Percentiles rank a stretch among this genome's conserved stretches.
Conservation (phyloP, 2,888 invertebrate genomes). For the Leptinotarsa juncta region DNA sequence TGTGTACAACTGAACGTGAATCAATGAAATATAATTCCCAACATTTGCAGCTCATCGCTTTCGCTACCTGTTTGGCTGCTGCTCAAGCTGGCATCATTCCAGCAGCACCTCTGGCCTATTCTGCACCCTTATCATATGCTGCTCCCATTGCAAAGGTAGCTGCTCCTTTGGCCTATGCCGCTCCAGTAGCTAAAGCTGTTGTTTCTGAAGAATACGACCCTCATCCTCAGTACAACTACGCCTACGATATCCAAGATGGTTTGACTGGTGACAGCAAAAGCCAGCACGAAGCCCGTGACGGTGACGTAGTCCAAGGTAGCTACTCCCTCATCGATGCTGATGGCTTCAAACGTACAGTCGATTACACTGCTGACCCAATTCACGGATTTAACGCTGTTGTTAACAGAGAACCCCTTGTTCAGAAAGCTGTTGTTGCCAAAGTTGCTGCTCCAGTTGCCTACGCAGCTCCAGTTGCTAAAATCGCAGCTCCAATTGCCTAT, state of each 20-base stretch:
- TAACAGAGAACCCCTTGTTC: no score
- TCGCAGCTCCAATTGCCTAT: no score
- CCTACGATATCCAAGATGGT: constrained; percentile 71
- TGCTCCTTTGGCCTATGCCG: constrained; percentile 44
- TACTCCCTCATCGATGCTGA: no score
- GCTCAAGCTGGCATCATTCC: constrained; percentile 61
- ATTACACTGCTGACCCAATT: no score
- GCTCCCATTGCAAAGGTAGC: constrained; percentile 38
- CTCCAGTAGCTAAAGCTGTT: constrained; percentile 45
- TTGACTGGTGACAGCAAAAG: constrained; percentile 71
- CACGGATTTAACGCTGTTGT: no score
- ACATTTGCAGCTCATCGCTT: constrained; percentile 42
- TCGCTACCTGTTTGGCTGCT: constrained; percentile 48
- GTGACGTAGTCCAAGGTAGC: constrained; percentile 65
- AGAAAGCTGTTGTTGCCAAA: no score
- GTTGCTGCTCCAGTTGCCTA: no score
- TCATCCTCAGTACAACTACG: constrained; percentile 70
- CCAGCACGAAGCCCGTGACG: constrained; percentile 74
- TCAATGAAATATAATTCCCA: no score
- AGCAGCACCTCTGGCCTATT: constrained; percentile 9
- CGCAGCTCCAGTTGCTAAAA: no score
- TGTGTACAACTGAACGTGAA: no score
- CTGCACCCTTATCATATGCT: constrained; percentile 31
- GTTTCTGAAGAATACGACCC: constrained; percentile 58
- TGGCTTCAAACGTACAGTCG: no score